Evolutionary conservation across 2,888 invertebrate species (phyloP).

Genomic region (Leucophenga montana): DNA sequence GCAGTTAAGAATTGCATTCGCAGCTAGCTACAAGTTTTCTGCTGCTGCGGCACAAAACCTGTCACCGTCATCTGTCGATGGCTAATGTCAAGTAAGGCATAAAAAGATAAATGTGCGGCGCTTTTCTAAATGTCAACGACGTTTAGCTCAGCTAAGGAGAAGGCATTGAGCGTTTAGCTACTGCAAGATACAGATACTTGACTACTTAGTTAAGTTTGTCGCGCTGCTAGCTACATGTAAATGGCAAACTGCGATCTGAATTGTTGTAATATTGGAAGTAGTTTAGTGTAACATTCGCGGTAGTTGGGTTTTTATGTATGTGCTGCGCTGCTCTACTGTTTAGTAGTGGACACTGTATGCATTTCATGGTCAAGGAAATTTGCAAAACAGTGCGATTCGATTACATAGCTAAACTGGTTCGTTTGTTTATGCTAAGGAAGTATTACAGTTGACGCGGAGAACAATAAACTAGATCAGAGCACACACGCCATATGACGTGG

Average conservation of each 20-base stretch:
- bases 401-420: slow-evolving; percentile 24
- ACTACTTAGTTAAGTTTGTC: not conserved
- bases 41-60: not conserved
- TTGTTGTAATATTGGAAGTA: not conserved
- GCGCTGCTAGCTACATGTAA: not conserved
- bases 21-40: not conserved
- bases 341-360: slow-evolving; percentile 28
- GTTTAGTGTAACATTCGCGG: slow-evolving; percentile 10
- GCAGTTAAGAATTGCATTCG: slow-evolving; percentile 1
- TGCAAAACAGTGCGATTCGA: slow-evolving; percentile 23
- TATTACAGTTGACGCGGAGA: not conserved
- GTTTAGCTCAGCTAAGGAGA: slow-evolving; percentile 33
- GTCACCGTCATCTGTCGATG: slow-evolving; percentile 44
- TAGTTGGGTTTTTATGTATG: too few relatives aligned
- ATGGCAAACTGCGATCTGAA: not conserved
- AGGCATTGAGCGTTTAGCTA: slow-evolving; percentile 15
- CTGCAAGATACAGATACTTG: slow-evolving; percentile 7
- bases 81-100: slow-evolving; percentile 69
- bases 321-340: too few relatives aligned
- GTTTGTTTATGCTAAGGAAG: not conserved
- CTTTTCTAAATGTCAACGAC: slow-evolving; percentile 45
- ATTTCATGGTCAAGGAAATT: slow-evolving; percentile 62
- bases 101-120: slow-evolving; percentile 60
- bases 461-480: not conserved
- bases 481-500: not conserved